Conservation (phyloP, 2,797 vertebrate genomes). For the Xenentodon cancila region DNA sequence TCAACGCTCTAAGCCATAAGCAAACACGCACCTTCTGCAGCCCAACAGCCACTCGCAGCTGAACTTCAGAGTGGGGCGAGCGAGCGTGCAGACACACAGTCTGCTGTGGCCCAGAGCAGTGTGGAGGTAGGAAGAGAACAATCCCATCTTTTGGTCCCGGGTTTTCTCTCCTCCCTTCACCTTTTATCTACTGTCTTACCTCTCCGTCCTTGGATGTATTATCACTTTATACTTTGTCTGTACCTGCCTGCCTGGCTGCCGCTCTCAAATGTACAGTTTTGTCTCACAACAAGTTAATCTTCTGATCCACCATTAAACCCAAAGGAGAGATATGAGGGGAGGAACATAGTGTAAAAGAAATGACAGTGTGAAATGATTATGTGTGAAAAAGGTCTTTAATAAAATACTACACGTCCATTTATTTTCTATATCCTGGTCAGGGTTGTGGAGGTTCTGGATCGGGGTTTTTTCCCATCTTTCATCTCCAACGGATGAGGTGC, state of each 20-base stretch:
- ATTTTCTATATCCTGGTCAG: no score
- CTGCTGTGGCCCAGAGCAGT: not conserved
- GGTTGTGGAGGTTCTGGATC: no score
- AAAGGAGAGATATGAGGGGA: not conserved
- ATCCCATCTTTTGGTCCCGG: not conserved
- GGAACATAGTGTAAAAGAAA: not conserved
- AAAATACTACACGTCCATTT: no score
- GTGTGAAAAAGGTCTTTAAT: not conserved
- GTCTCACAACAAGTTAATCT: not conserved
- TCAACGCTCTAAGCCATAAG: constrained; percentile 31
- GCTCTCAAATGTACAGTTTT: constrained; percentile 2
- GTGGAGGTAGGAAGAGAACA: not conserved
- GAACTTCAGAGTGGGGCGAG: constrained; percentile 34
- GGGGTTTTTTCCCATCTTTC: no score
- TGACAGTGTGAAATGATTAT: not conserved
- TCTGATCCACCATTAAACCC: not conserved
- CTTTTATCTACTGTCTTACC: constrained; percentile 2
- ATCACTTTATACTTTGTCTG: not conserved
- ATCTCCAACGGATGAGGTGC: no score
- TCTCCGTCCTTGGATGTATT: not conserved
- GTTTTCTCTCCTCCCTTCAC: not conserved
- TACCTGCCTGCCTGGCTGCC: not conserved
- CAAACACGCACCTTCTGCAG: constrained; percentile 42
- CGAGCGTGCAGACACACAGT: no score
- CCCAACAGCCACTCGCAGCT: constrained; percentile 44